Evolutionary conservation across 2,888 invertebrate genomes (phyloP), one percentile per base, ranked within the genome.

Genomic region (Sylvicola cinctus): DNA sequence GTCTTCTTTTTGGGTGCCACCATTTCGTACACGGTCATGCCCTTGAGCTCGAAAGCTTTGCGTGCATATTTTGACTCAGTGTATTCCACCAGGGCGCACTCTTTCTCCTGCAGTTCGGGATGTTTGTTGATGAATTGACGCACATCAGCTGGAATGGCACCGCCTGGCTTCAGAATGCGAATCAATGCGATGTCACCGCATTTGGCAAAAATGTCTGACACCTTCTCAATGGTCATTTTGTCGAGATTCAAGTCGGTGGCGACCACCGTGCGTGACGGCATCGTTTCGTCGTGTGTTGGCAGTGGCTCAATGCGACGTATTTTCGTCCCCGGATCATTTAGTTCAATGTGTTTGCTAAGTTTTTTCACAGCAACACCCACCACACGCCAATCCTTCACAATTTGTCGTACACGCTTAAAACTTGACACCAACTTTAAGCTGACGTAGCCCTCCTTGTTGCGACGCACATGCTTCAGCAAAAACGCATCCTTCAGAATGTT

Each of bases 401-500:
- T 61, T 49, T 88, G 85, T 48, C 93, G 91, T 29, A 95, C 88
- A 40, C 88, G 72, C 51, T 91, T 88, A 55, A 95, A 91, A 49
- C 90, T 90, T 11, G 91, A 87, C 43, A 95, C 85, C 37, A 95
- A 63, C 55, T 93, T 95, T 34, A 95, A 63, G 35, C 87, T 90
- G 12, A 95, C 91, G 58, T 79, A 93, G 14, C 93, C 93, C 58
- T 90, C 90, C 58, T 90, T 91, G 57, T 93, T 91, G 35, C 91
- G 68, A 36, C 85, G 74, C 15, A 93, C 90, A 53, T 93, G 93
- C 54, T 95, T 95, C 41, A 93, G 60, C 31, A 95, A 64, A 58
- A 95, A 95, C 11, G 91, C 88, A 52, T 95, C 93, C 54, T 91
- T 91, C 3, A 87, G 73, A 44, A 95, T 85, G 54, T 88, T 90